Base-by-base conservation (phyloP, 1,140 invertebrate genomes). In the Bombus picipes region DNA sequence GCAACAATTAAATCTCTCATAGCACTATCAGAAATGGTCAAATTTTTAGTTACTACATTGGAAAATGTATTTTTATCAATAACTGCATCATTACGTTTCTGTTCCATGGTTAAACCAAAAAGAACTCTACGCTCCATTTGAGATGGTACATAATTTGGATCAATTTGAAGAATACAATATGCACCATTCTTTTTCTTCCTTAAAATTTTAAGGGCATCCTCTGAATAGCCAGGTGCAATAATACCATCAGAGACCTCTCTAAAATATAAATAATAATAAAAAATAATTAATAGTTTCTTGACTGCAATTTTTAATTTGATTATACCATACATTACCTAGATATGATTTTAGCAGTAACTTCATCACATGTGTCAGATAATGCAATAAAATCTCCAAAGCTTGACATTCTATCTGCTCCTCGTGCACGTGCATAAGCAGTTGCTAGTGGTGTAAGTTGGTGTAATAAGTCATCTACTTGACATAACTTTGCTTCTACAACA, bases 341-440 rank as follows among this genome's bases (percentile, higher is more conserved):
- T 66, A 97, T 97, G 37, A 98, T 97, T 89, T 95, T 96, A 0
- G 97, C 99, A 0, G 99, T 99, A 25, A 97, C 88, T 43, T 96
- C 96, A 95, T 99, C 99, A 94, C 99, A 99, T 4, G 95, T 92
- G 92, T 99, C 98, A 0, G 99, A 99, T 0, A 99, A 93, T 22
- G 99, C 98, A 65, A 99, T 97, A 94, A 99, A 99, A 95, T 99
- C 99, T 1, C 99, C 99, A 95, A 99, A 99, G 22, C 99, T 99
- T 10, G 98, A 99, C 99, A 99, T 99, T 79, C 99, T 96, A 95
- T 99, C 99, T 32, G 99, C 99, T 59, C 99, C 99, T 95, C 99
- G 96, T 1, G 99, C 99, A 86, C 99, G 96, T 0, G 99, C 99
- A 95, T 99, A 99, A 3, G 99, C 99, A 22, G 96, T 96, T 1